Base-by-base conservation (phyloP, 2,888 invertebrate genomes). In the Chrysolina haemoptera region DNA sequence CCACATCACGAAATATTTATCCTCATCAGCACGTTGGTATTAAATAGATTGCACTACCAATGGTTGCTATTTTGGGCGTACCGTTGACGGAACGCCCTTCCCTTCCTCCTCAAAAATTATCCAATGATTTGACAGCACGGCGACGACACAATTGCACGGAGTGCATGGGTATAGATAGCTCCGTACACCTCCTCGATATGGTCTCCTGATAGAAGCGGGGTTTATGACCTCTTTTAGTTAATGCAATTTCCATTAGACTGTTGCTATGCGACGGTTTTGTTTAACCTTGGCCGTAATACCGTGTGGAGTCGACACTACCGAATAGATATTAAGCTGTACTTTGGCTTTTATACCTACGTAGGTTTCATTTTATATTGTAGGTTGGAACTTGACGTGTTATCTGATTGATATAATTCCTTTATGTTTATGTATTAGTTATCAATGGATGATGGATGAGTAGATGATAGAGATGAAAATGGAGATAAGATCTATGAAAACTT, bases 211-310 rank as follows among this genome's bases (percentile, higher is more conserved):
- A 68, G 35, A 27, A 35, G 14, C 62, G 70, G 73, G 77, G 77
- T 77, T 71, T 77, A 77, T 77, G 77, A 77, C 77, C 77, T 68
- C 63, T 68, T 68, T 77, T 73, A 43, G 68, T 64, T 75, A 71
- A 69, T 71, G 78, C 73, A 62, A 67, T 67, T 63, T 67, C 70
- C 43, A 73, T 50, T 73, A 74, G 65, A 72, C 67, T 78, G 78
- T 78, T 78, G 76, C 78, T 75, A 78, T 64, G 78, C 78, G 73
- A 78, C 77, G 67, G 46, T 59, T 69, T 68, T 65, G 20, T 62
- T 67, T 70, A 74, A 76, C 77, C 75, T 76, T 77, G 77, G 76
- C 76, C 77, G 71, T 66, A 73, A 71, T 59, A 59, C 27, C 59
- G 9, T n/a, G 63, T 18, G 16, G 62, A 35, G 22, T 59, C 46